A percentile compares a stretch with the other conserved stretches of the same genome.
Evolutionary conservation across 2,888 invertebrate species (phyloP).

Genomic region (Cantharis lateralis): DNA sequence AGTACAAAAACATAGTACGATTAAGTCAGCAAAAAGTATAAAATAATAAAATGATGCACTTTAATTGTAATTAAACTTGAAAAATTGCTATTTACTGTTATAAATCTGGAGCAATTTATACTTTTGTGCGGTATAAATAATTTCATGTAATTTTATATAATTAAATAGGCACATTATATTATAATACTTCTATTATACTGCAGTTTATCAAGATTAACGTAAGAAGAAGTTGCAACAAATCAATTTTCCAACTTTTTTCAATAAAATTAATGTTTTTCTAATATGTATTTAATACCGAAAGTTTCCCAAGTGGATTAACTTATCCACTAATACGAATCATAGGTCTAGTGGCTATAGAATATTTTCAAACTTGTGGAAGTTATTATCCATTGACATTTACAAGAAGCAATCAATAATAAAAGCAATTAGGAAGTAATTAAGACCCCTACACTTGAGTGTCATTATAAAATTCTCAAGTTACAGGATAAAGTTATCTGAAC

Average conservation of each 20-base stretch:
- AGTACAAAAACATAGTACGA: neutral
- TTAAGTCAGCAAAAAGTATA: no score
- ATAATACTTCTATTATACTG: neutral
- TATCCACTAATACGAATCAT: neutral
- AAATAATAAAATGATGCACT: neutral
- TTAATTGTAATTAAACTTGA: neutral
- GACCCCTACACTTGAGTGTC: neutral
- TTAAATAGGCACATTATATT: neutral
- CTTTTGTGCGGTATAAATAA: neutral
- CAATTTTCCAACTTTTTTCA: no score
- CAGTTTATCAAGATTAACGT: no score
- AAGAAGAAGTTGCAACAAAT: no score
- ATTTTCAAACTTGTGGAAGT: neutral
- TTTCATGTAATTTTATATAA: neutral
- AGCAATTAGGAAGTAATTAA: conserved; percentile 3
- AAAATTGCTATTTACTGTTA: neutral
- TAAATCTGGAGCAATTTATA: neutral
- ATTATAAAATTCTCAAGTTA: neutral
- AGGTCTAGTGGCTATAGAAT: neutral
- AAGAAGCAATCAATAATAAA: neutral
- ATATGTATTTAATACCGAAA: neutral
- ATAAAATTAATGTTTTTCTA: neutral
- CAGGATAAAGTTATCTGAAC: neutral
- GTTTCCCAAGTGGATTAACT: neutral
- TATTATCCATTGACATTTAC: neutral